Percentiles rank a stretch among this genome's conserved stretches.
Evolutionary conservation across 2,888 invertebrate genomes (phyloP).

Genomic region (Phortica magna): DNA sequence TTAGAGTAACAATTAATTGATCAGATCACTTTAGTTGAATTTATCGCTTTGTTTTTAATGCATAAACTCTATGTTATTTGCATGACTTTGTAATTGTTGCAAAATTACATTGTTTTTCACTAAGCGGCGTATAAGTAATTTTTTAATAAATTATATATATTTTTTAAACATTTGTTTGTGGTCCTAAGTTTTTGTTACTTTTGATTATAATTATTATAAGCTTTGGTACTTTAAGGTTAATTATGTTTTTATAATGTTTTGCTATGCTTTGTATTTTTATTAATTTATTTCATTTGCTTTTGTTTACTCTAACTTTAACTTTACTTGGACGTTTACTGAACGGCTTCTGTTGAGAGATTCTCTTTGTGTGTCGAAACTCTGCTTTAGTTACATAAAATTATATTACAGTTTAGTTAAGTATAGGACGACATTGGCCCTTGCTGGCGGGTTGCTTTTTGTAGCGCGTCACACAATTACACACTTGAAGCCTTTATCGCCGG

Average conservation of each 20-base stretch:
- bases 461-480: not conserved
- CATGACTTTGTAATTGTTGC: conserved; percentile 36
- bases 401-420: not conserved
- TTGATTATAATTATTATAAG: conserved; percentile 34
- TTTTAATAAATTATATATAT: conserved; percentile 12
- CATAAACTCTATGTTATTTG: conserved; percentile 7
- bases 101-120: conserved; percentile 45
- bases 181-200: conserved; percentile 37
- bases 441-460: not conserved
- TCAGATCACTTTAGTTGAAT: conserved; percentile 37
- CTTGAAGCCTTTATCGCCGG: conserved; percentile 27
- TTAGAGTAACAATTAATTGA: conserved; percentile 40
- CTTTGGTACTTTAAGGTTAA: conserved; percentile 28
- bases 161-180: conserved; percentile 34
- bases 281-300: conserved; percentile 18
- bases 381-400: conserved; percentile 14
- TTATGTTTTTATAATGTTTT: conserved; percentile 29
- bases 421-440: not conserved
- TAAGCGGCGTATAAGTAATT: conserved; percentile 47
- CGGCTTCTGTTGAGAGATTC: not conserved
- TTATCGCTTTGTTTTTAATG: not conserved
- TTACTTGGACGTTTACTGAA: conserved; percentile 36
- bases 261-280: conserved; percentile 26
- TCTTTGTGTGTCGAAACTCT: not conserved
- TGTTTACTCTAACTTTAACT: conserved; percentile 5